Evolutionary conservation across 1,140 invertebrate species (phyloP).

Genomic region (Lepidurus packardi): DNA sequence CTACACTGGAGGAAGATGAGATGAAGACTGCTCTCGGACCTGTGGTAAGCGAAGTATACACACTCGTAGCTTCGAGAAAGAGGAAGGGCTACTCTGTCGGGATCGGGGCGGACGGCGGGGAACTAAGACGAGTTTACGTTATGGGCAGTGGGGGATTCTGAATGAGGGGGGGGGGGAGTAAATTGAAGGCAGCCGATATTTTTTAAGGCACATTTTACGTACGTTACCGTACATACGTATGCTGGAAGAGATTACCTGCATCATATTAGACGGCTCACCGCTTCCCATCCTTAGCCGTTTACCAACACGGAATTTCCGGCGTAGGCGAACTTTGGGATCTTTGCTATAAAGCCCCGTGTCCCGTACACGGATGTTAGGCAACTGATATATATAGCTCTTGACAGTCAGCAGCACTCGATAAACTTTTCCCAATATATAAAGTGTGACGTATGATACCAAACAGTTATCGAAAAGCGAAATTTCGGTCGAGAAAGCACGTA

Average conservation of each 20-base stretch:
- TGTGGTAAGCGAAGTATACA: constrained; percentile 4
- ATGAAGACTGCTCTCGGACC: not conserved
- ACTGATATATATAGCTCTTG: too few relatives aligned
- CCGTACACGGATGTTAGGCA: too few relatives aligned
- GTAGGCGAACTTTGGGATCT: not conserved
- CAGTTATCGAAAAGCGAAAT: too few relatives aligned
- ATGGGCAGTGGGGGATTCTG: not conserved
- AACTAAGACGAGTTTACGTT: constrained; percentile 7
- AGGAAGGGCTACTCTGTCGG: constrained; percentile 13
- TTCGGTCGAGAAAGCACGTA: too few relatives aligned
- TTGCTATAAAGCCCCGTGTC: too few relatives aligned
- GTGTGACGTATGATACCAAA: too few relatives aligned
- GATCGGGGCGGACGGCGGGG: not conserved
- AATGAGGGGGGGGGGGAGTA: not conserved
- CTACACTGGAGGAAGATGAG: constrained; percentile 7
- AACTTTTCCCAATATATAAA: too few relatives aligned
- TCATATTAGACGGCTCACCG: not conserved
- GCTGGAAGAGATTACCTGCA: not conserved
- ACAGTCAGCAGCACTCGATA: too few relatives aligned
- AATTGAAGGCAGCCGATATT: not conserved
- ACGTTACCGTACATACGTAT: not conserved
- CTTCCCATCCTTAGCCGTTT: not conserved
- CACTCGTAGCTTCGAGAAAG: not conserved
- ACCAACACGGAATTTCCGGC: not conserved
- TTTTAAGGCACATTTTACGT: not conserved